phyloP scores from a whole-genome alignment of 2,113 vertebrate genomes.

The Onychorhynchus coronatus region DNA sequence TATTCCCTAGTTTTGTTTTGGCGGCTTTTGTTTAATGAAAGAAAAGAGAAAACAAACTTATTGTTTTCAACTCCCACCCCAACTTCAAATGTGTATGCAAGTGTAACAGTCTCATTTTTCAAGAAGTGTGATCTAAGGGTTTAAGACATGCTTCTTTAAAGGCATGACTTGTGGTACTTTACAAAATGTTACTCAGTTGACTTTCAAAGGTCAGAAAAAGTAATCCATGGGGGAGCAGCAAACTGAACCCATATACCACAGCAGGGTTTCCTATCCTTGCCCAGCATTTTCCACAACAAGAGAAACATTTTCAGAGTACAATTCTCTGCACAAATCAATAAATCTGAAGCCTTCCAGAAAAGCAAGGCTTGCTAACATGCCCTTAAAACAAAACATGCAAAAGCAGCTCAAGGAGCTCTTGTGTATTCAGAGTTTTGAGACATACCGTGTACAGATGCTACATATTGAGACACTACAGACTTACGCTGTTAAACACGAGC shows the following conservation, averaged over 20 bases:
- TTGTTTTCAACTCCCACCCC: background rate
- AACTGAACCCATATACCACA: slow-evolving; percentile 27
- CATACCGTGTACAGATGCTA: background rate
- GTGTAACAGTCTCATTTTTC: background rate
- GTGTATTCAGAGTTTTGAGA: background rate
- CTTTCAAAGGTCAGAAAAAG: slow-evolving; percentile 49
- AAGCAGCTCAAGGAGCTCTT: background rate
- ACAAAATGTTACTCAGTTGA: slow-evolving; percentile 14
- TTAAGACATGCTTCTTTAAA: background rate
- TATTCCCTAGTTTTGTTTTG: background rate
- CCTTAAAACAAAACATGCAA: background rate
- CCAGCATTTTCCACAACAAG: background rate
- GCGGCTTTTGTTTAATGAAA: background rate
- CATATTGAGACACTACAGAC: background rate
- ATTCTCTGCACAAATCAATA: background rate
- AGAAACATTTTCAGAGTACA: background rate
- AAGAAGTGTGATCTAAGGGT: background rate
- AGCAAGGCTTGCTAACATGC: background rate
- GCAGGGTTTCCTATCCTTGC: slow-evolving; percentile 15
- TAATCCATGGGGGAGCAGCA: background rate
- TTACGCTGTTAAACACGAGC: background rate
- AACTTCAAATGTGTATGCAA: background rate
- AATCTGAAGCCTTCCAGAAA: slow-evolving; percentile 12
- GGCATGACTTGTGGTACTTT: slow-evolving; percentile 28
- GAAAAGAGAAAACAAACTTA: background rate